Evolutionary conservation across 2,797 vertebrate genomes (phyloP).

Genomic region (Centropyge bicolor): DNA sequence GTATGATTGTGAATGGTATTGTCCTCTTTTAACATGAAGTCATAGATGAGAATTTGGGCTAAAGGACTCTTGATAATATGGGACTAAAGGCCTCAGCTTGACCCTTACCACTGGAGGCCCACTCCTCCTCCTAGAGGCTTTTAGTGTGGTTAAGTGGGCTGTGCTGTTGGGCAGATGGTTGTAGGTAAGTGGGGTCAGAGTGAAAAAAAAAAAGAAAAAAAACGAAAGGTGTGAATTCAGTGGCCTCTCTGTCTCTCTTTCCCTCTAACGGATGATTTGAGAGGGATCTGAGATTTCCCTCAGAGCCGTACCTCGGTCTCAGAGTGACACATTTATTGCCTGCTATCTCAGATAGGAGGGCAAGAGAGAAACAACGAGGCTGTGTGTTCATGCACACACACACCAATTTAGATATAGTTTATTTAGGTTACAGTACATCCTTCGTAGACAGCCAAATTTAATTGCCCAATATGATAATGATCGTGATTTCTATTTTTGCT

Average conservation of each 20-base stretch:
- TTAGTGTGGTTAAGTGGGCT: conserved; percentile 65
- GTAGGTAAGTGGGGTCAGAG: conserved; percentile 44
- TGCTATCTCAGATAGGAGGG: conserved; percentile 46
- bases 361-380: conserved; percentile 21
- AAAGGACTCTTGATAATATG: conserved; percentile 46
- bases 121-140: conserved; percentile 52
- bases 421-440: background rate
- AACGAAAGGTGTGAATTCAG: conserved; percentile 39
- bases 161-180: conserved; percentile 49
- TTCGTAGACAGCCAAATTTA: background rate
- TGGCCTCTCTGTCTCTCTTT: conserved; percentile 50
- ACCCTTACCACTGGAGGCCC: conserved; percentile 41
- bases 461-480: conserved; percentile 5
- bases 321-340: conserved; percentile 69
- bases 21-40: conserved; percentile 8
- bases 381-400: background rate
- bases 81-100: conserved; percentile 42
- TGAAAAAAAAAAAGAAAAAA: conserved; percentile 11
- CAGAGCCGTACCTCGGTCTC: conserved; percentile 53
- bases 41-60: conserved; percentile 36
- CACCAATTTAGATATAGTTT: background rate
- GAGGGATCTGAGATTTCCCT: conserved; percentile 60
- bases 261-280: conserved; percentile 63
- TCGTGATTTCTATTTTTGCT: conserved; percentile 2
- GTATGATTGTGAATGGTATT: background rate